phyloP scores from a whole-genome alignment of 2,113 vertebrate species.

The Peromyscus polionotus region DNA sequence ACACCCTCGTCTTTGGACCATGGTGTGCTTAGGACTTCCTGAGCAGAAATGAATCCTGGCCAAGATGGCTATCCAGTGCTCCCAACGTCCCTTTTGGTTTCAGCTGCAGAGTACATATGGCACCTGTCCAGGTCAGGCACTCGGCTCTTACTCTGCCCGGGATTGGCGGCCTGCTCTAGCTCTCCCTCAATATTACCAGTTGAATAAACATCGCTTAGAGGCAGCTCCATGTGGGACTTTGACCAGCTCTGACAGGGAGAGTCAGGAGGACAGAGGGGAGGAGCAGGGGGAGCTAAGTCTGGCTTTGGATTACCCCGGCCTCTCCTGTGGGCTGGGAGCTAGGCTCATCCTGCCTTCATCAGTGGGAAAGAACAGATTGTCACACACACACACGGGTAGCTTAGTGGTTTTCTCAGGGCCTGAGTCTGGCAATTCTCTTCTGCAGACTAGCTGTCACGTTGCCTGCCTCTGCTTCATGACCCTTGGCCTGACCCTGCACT shows the following conservation, averaged over 20 bases:
- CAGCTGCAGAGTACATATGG: background rate
- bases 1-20: background rate
- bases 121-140: background rate
- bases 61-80: background rate
- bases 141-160: background rate
- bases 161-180: background rate
- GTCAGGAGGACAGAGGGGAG: background rate
- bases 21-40: background rate
- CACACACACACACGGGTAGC: background rate
- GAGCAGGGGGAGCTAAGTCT: background rate
- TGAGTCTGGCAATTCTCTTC: background rate
- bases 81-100: background rate
- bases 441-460: background rate
- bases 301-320: too few species aligned
- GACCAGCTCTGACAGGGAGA: background rate
- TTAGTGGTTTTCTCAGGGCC: background rate
- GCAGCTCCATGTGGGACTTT: background rate
- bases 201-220: background rate
- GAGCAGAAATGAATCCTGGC: background rate
- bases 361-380: background rate
- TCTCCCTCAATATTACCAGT: background rate
- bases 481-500: background rate
- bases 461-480: background rate
- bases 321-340: conserved; percentile 26
- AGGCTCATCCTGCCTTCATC: background rate